Conservation (phyloP, 2,888 invertebrate species). For the Osmoderma eremita region DNA sequence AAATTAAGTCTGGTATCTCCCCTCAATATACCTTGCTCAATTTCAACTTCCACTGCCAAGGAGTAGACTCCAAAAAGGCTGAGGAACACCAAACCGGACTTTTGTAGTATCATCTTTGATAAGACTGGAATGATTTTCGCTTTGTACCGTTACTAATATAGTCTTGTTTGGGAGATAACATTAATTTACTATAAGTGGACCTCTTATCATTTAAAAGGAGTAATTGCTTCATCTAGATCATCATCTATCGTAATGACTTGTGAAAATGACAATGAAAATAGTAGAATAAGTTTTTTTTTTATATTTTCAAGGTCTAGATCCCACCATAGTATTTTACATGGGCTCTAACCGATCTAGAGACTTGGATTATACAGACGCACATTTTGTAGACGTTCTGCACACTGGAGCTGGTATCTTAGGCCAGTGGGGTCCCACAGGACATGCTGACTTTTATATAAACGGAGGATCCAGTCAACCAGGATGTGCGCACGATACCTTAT, state of each 20-base stretch:
- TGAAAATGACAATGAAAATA: too few species aligned
- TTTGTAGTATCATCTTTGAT: too few species aligned
- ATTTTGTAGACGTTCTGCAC: conserved; percentile 85
- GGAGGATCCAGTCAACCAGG: conserved; percentile 90
- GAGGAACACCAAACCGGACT: too few species aligned
- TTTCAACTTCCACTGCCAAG: conserved; percentile 11
- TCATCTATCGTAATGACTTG: too few species aligned
- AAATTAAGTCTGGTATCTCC: conserved; percentile 52
- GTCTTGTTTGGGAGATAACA: too few species aligned
- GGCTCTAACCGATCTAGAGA: conserved; percentile 83
- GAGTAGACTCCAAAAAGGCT: background rate
- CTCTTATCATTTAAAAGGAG: too few species aligned
- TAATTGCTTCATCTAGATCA: too few species aligned
- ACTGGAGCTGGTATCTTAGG: conserved; percentile 89
- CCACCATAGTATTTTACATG: conserved; percentile 87
- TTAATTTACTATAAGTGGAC: too few species aligned
- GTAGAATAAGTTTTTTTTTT: too few species aligned
- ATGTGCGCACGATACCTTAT: conserved; percentile 82
- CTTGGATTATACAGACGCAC: conserved; percentile 81
- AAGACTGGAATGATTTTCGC: too few species aligned
- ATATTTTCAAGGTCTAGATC: conserved; percentile 79
- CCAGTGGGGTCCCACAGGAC: conserved; percentile 90
- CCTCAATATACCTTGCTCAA: conserved; percentile 53
- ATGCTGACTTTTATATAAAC: conserved; percentile 90
- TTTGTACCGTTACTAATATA: too few species aligned